Evolutionary conservation across 2,888 invertebrate species (phyloP), one percentile per base, ranked within the genome.

Genomic region (Thymelicus acteon): DNA sequence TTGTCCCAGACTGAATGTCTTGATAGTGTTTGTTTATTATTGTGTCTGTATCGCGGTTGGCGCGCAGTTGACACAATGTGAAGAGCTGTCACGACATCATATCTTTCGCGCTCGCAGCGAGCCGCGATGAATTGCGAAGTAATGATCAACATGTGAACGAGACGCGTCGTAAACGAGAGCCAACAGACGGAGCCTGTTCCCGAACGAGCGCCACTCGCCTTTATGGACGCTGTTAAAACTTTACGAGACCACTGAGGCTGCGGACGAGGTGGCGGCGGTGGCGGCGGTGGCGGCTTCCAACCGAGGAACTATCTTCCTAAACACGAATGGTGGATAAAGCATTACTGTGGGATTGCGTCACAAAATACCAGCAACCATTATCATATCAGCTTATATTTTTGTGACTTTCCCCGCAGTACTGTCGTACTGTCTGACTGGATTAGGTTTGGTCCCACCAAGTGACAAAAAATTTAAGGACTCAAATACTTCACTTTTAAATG

Each of bases 71-170:
- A 10, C 39, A 40, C 8, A 19, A 19, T 19, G 19, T 61, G 6
- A 47, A 47, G 24, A 44, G 37, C 58, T 37, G 37, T 58, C 58
- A 31, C 31, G 37, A 37, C 13, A 15, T 52, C 7, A 15, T 52
- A 19, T 52, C 8, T 19, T 7, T 54, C 5, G 31, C 24, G 6
- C 57, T 31, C 13, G 31, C 57, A 57, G 10, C 48, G n/a, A n/a
- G 44, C 19, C 24, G 44, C 4, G 67, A 60, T 60, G 31, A 44
- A 60, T 39, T 7, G 60, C 67, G 40, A 49, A 58, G 10, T 37
- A 49, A 60, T 48, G 49, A 60, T 60, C 48, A 49, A 60, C 67
- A 67, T 67, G 67, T 67, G 67, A 60, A 58, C 37, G 58, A 37
- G 37, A 57, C 64, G 40, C 37, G 10, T 64, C 67, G 40, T 67